These are phyloP conservation scores for Hydropsyche betteni DNA, from an alignment of 2,888 invertebrate species.

Conservation along the genomic window DNA sequence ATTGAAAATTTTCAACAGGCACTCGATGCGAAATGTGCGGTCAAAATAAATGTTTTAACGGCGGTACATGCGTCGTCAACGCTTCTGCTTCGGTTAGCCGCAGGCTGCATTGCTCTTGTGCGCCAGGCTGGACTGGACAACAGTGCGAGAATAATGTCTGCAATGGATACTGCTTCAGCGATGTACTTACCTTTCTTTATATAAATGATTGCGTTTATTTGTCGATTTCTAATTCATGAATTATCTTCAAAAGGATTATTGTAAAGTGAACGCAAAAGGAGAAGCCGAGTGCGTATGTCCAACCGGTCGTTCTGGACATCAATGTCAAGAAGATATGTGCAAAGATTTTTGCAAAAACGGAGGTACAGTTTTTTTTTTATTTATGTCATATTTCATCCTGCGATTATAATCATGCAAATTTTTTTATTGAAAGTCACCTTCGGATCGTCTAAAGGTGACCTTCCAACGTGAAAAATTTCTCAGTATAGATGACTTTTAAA, in stretches of 20 bases:
- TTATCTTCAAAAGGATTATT: slow-evolving; percentile 57
- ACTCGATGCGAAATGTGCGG: slow-evolving; percentile 69
- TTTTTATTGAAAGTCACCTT: no score
- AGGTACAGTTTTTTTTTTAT: slow-evolving; percentile 56
- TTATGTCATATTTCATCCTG: no score
- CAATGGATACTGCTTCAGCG: slow-evolving; percentile 63
- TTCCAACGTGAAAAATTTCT: no score
- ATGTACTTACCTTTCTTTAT: slow-evolving; percentile 37
- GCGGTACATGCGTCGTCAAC: slow-evolving; percentile 66
- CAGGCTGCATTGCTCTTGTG: slow-evolving; percentile 66
- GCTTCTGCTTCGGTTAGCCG: slow-evolving; percentile 55
- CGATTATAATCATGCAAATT: no score
- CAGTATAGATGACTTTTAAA: no score
- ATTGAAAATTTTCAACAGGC: slow-evolving; percentile 53
- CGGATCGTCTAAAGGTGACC: no score
- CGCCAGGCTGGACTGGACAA: slow-evolving; percentile 71
- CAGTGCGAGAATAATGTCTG: slow-evolving; percentile 70
- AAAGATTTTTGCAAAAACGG: slow-evolving; percentile 68
- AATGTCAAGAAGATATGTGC: slow-evolving; percentile 70
- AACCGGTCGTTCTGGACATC: slow-evolving; percentile 66
- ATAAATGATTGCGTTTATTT: neutral
- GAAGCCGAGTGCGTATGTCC: slow-evolving; percentile 61
- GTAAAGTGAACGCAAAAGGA: slow-evolving; percentile 56
- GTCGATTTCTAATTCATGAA: neutral
- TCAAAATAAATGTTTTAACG: slow-evolving; percentile 68